Evolutionary conservation across 2,113 vertebrate genomes (phyloP).

Genomic region (Cephalopterus ornatus): DNA sequence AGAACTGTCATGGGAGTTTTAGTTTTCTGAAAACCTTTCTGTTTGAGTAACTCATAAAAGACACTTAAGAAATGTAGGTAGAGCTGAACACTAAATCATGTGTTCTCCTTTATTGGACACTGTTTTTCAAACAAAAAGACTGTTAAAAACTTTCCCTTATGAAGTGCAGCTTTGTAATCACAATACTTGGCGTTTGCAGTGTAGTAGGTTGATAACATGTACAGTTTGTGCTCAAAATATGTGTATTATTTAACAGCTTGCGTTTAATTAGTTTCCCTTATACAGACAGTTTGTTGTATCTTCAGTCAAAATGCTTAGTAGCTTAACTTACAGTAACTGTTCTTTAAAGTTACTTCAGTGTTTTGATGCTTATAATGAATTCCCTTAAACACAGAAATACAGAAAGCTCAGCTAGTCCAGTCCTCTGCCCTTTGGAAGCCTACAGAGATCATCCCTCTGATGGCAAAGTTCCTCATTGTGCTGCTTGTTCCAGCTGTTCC

Average conservation of each 20-base stretch:
- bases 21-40: not conserved
- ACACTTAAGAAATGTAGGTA: not conserved
- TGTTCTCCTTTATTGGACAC: not conserved
- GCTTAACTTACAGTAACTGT: not conserved
- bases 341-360: not conserved
- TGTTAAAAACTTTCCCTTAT: not conserved
- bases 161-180: not conserved
- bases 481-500: not conserved
- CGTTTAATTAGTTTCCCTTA: not conserved
- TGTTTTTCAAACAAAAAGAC: not conserved
- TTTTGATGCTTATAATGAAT: not conserved
- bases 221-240: not conserved
- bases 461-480: not conserved
- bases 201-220: not conserved
- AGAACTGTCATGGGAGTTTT: not conserved
- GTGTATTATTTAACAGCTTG: not conserved
- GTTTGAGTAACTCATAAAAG: not conserved
- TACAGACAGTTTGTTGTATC: not conserved
- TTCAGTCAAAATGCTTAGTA: not conserved
- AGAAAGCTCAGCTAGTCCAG: not conserved
- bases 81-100: not conserved
- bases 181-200: not conserved
- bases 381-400: not conserved
- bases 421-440: not conserved
- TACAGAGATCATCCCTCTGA: not conserved